Base-by-base conservation (phyloP, 1,140 invertebrate species). In the Stegodyphus mimosarum region DNA sequence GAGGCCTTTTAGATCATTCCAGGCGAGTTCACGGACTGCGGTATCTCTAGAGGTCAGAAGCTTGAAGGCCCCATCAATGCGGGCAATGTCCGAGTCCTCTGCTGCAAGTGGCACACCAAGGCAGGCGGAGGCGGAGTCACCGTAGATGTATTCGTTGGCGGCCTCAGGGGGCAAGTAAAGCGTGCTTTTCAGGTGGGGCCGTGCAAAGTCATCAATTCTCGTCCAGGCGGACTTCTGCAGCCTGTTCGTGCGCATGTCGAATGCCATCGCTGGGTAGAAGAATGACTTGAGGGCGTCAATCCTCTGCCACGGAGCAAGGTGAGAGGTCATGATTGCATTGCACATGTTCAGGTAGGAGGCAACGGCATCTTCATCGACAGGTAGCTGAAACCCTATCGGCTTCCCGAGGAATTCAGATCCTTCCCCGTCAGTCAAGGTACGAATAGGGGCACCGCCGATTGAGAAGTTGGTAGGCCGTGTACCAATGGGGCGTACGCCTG, bases 231-330 rank as follows among this genome's bases (percentile, higher is more conserved):
- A 11, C n/a, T 66, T 66, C 6, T 7, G 11, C 6, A 11, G 17
- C 64, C n/a, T 7, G 7, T 17, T 11, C 6, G 64, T 66, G 7
- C 64, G 7, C 64, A 11, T 7, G 6, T 6, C 11, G n/a, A 11
- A n/a, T 6, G 7, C 6, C 17, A 66, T 10, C 10, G 64, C 7
- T 66, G 64, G 64, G 17, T n/a, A 66, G 64, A 66, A 66, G n/a
- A 66, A 66, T 6, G 64, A 10, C n/a, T 66, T 66, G 6, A 66
- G n/a, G 10, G 64, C 64, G n/a, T 66, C 64, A 7, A 66, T 11
- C 7, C 64, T 7, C n/a, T 66, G 70, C 70, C 70, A 72, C 6
- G 70, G 70, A 11, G 70, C 70, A n/a, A 72, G 70, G 7, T 48
- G 6, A 6, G 70, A 33, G 18, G 6, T 5, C 11, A 51, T 6